Percentiles rank a stretch among this genome's conserved stretches.
Evolutionary conservation across 1,140 invertebrate genomes (phyloP).

Genomic region (Drosophila auraria): DNA sequence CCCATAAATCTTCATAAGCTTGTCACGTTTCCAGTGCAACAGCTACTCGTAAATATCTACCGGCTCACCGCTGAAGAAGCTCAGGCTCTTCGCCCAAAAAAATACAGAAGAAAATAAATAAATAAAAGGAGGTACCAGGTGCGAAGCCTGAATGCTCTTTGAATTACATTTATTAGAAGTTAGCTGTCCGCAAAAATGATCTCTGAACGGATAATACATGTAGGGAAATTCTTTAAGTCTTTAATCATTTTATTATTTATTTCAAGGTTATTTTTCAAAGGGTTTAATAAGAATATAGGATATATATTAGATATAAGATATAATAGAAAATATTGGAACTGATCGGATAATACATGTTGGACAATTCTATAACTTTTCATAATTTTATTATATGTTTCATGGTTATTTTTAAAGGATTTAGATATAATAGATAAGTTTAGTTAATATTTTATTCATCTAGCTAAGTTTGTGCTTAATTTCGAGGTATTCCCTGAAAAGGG

Average conservation of each 20-base stretch:
- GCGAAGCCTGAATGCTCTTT: constrained; percentile 23
- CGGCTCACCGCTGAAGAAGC: constrained; percentile 43
- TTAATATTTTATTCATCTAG: background rate
- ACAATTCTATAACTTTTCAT: too few species aligned
- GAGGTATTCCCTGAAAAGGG: background rate
- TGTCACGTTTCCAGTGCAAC: constrained; percentile 83
- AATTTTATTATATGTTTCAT: too few species aligned
- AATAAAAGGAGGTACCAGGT: constrained; percentile 9
- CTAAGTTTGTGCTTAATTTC: background rate
- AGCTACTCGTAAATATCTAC: constrained; percentile 81
- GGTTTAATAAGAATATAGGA: background rate
- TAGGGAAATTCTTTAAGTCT: background rate
- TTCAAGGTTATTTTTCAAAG: background rate
- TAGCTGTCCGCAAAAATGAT: too few species aligned
- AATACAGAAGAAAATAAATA: constrained; percentile 9
- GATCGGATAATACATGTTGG: too few species aligned
- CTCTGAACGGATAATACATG: background rate
- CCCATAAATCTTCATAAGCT: constrained; percentile 84
- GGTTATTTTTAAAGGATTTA: too few species aligned
- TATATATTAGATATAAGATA: too few species aligned
- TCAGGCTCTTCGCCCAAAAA: constrained; percentile 39
- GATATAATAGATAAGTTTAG: too few species aligned
- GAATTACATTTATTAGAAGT: background rate
- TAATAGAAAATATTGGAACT: too few species aligned
- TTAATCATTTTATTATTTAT: background rate